These are phyloP conservation scores for Mastigias papua DNA, from an alignment of 30 jellyfish, hydroid and myxozoan species.

Conservation along the genomic window DNA sequence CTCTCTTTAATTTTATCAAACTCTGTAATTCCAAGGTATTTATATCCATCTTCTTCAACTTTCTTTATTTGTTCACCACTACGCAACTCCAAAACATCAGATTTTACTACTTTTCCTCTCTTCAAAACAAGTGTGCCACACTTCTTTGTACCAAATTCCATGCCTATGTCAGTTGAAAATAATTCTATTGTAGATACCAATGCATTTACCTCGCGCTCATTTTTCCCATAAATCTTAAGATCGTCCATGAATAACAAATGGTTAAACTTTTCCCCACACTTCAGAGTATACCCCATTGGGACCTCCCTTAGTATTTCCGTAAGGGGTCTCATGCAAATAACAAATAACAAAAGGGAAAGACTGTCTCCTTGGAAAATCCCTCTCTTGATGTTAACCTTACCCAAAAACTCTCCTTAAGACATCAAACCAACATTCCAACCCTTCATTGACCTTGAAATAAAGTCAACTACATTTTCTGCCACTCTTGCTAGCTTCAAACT, in stretches of 20 bases:
- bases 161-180: constrained; percentile 28
- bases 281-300: constrained; percentile 40
- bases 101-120: constrained; percentile 36
- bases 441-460: constrained; percentile 10
- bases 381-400: constrained; percentile 38
- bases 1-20: not conserved
- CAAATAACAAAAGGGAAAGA: constrained; percentile 55
- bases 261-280: constrained; percentile 50
- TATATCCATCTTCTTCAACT: constrained; percentile 29
- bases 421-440: constrained; percentile 14
- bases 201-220: not conserved
- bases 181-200: not conserved
- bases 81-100: constrained; percentile 46
- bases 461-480: constrained; percentile 14
- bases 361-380: constrained; percentile 54
- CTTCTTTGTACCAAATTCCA: constrained; percentile 49
- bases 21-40: constrained; percentile 47
- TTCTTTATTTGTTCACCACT: constrained; percentile 16
- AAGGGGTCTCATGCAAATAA: constrained; percentile 38
- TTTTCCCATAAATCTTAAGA: not conserved
- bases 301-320: constrained; percentile 25
- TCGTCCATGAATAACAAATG: constrained; percentile 46
- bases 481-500: not conserved
- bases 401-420: constrained; percentile 15
- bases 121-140: constrained; percentile 43